Evolutionary conservation across 1,140 invertebrate genomes (phyloP).

Genomic region (Cepaea nemoralis): DNA sequence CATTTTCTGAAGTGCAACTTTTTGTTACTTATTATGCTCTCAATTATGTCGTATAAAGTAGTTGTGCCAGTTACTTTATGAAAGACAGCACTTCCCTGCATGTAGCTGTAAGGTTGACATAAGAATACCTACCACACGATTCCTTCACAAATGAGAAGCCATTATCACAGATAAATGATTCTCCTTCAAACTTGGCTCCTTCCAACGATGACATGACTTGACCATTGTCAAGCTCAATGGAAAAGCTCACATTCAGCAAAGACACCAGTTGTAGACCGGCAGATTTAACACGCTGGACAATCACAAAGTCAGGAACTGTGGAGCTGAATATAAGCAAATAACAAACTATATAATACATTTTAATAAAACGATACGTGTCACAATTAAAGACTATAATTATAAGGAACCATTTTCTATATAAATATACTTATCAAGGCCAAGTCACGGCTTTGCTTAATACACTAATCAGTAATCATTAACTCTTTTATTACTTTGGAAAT

Average conservation of each 20-base stretch:
- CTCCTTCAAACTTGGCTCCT: not conserved
- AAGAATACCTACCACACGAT: constrained; percentile 20
- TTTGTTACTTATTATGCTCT: too few relatives aligned
- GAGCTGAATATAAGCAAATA: too few relatives aligned
- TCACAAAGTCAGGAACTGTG: not conserved
- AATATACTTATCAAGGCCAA: not conserved
- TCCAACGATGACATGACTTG: constrained; percentile 4
- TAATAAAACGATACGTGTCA: not conserved
- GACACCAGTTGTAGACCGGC: not conserved
- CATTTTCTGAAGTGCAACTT: too few relatives aligned
- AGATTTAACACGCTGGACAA: not conserved
- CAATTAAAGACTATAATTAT: not conserved
- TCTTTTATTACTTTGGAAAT: too few relatives aligned
- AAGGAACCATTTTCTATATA: not conserved
- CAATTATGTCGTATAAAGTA: too few relatives aligned
- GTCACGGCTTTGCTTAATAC: too few relatives aligned
- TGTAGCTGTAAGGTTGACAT: not conserved
- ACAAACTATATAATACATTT: too few relatives aligned
- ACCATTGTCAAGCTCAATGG: constrained; percentile 22
- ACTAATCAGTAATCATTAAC: too few relatives aligned
- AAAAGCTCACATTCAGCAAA: not conserved
- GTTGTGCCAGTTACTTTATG: too few relatives aligned
- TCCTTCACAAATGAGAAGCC: constrained; percentile 22
- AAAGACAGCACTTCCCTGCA: too few relatives aligned
- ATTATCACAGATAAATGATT: constrained; percentile 18